These are phyloP conservation scores for Circaetus cinerascens DNA, from an alignment of 2,113 vertebrate species.

Conservation along the genomic window DNA sequence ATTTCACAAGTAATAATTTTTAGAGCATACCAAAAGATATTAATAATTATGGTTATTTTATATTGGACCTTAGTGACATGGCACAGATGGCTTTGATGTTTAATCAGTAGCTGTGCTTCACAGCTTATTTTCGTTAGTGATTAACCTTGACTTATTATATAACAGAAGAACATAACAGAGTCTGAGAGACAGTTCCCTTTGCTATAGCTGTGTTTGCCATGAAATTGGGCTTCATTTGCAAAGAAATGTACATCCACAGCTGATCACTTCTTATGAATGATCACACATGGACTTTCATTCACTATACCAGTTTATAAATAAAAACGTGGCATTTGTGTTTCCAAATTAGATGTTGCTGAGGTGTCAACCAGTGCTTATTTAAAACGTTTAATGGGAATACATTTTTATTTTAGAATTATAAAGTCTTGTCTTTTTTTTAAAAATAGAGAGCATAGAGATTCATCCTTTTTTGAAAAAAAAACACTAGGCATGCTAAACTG, in stretches of 20 bases:
- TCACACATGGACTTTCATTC: neutral
- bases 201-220: neutral
- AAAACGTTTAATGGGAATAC: neutral
- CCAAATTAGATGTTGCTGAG: neutral
- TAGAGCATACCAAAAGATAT: neutral
- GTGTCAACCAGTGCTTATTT: neutral
- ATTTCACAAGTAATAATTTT: slow-evolving; percentile 13
- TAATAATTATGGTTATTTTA: slow-evolving; percentile 44
- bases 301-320: neutral
- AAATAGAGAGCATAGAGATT: neutral
- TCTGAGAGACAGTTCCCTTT: neutral
- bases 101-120: neutral
- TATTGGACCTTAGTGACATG: neutral
- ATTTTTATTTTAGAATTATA: neutral
- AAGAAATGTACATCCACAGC: neutral
- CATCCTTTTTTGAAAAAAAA: neutral
- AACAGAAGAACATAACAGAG: neutral
- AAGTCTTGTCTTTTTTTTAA: neutral
- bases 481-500: neutral
- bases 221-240: neutral
- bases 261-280: neutral
- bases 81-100: slow-evolving; percentile 16
- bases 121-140: neutral
- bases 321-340: neutral
- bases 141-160: slow-evolving; percentile 34